Base-by-base conservation (phyloP, 2,797 vertebrate species). In the Pipistrellus kuhlii region DNA sequence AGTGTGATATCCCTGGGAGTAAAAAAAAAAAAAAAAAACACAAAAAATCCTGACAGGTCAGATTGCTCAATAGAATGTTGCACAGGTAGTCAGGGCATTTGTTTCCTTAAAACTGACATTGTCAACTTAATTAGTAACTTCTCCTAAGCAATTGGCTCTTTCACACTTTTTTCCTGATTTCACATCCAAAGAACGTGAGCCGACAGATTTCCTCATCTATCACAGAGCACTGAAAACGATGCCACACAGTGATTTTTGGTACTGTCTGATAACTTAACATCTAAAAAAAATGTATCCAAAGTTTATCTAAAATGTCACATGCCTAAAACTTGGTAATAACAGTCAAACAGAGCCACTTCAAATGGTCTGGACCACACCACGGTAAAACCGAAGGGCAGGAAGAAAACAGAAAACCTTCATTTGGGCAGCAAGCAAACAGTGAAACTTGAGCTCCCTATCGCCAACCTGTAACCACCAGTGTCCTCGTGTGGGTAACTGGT, bases 211-310 rank as follows among this genome's bases (percentile, higher is more conserved):
- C 53, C 69, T 90, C 38, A 80, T 55, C 46, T 80, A 32, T 66
- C 72, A 81, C 1, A 55, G 6, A 46, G 46, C 30, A 78, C 27
- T 77, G 48, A 84, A 81, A 84, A 0, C 62, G 68, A 62, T 62
- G 35, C 53, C 12, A 72, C 55, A 87, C 10, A 48, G 53, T 62
- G 30, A 83, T 62, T 64, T 90, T 72, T 35, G 44, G 38, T 32
- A 27, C 10, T 57, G 8, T 20, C 62, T 81, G 59, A 48, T 48
- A 53, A 88, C 30, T 72, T 62, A 73, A 66, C 46, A 55, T n/a
- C 81, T 64, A 93, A 89, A 93, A 89, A 77, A 91, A 86, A 73
- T 55, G 8, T 9, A 89, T 25, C 32, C 44, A 76, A 64, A 80
- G 46, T 68, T 75, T 48, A 88, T 17, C 44, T 75, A 69, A 83